Evolutionary conservation across 2,113 vertebrate species (phyloP).

Genomic region (Muntiacus reevesi): DNA sequence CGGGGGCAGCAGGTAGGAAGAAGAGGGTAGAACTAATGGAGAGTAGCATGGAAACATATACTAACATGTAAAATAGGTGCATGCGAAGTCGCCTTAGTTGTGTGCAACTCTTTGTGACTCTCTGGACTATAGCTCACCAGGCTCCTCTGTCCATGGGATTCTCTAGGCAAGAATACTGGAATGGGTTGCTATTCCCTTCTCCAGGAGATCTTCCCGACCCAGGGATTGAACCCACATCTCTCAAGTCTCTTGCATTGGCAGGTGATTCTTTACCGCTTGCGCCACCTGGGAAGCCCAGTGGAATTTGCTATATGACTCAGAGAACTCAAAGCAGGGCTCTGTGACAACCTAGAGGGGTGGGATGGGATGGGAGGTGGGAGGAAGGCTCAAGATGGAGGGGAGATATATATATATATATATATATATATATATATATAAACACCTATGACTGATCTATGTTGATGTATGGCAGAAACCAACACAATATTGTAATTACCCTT

Average conservation of each 20-base stretch:
- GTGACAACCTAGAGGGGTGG: neutral
- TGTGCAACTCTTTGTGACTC: neutral
- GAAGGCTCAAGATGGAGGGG: neutral
- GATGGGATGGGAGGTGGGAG: neutral
- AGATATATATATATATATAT: accelerated
- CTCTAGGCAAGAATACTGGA: neutral
- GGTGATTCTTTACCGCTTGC: neutral
- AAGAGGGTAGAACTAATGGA: neutral
- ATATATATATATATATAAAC: too few relatives aligned
- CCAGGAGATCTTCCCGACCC: neutral
- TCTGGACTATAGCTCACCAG: neutral
- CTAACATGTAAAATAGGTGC: neutral
- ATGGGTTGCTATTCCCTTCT: neutral
- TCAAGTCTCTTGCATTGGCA: neutral
- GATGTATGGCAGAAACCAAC: neutral
- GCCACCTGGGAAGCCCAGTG: neutral
- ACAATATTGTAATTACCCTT: neutral
- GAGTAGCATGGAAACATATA: neutral
- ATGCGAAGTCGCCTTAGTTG: neutral
- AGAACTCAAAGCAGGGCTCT: neutral
- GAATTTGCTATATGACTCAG: neutral
- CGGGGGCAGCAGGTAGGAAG: neutral
- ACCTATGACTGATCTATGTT: neutral
- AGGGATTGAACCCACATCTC: neutral
- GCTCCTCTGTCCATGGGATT: neutral